Evolutionary conservation across 1,140 invertebrate genomes (phyloP).

Genomic region (Cotesia typhae): DNA sequence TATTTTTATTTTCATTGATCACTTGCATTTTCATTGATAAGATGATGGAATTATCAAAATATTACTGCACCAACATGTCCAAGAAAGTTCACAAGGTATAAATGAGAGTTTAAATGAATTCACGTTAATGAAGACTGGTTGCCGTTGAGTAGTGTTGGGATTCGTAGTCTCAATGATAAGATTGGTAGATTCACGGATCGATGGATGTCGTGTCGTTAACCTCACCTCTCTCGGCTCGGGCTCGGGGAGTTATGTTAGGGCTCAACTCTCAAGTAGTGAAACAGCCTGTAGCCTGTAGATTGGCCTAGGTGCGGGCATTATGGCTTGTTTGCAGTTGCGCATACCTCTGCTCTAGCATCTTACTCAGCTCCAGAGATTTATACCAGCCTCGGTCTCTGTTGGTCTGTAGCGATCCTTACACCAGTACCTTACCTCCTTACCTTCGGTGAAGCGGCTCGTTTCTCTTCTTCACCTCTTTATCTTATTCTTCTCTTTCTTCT

Average conservation of each 20-base stretch:
- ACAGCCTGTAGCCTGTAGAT: slow-evolving; percentile 36
- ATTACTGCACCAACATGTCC: too few relatives aligned
- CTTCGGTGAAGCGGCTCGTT: slow-evolving; percentile 25
- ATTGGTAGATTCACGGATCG: slow-evolving; percentile 33
- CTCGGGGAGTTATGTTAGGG: slow-evolving; percentile 30
- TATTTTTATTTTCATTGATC: too few relatives aligned
- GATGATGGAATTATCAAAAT: not conserved
- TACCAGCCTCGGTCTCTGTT: too few relatives aligned
- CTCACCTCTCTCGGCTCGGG: slow-evolving; percentile 22
- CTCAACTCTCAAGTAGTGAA: slow-evolving; percentile 19
- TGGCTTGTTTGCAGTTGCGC: slow-evolving; percentile 43
- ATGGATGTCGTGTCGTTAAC: slow-evolving; percentile 37
- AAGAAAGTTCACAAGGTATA: too few relatives aligned
- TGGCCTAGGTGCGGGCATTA: slow-evolving; percentile 34
- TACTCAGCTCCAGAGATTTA: slow-evolving; percentile 2
- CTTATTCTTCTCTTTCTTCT: slow-evolving; percentile 6
- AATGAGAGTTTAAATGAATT: too few relatives aligned
- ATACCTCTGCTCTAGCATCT: slow-evolving; percentile 36
- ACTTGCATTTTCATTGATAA: not conserved
- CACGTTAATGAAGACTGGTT: too few relatives aligned
- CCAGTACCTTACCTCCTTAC: slow-evolving; percentile 19
- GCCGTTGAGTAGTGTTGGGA: too few relatives aligned
- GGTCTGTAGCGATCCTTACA: too few relatives aligned
- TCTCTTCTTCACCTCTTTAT: slow-evolving; percentile 30
- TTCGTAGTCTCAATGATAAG: not conserved